phyloP scores from a whole-genome alignment of 2,113 vertebrate genomes.

The Tauraco erythrolophus region DNA sequence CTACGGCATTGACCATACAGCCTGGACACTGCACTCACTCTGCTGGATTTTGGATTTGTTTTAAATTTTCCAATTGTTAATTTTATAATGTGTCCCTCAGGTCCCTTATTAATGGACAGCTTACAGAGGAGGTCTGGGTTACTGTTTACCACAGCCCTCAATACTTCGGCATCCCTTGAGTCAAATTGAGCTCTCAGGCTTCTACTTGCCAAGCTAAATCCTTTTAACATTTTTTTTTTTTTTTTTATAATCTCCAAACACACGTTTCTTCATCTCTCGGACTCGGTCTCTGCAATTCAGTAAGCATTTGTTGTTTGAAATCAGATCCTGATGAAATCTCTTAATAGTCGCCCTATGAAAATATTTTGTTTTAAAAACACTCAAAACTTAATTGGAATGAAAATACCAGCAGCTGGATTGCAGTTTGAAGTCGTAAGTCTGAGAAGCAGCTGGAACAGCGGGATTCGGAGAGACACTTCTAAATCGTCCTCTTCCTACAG shows the following conservation, averaged over 20 bases:
- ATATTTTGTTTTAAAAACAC: conserved; percentile 68
- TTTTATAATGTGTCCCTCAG: conserved; percentile 49
- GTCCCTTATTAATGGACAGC: conserved; percentile 48
- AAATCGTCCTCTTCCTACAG: conserved; percentile 17
- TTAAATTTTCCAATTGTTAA: conserved; percentile 56
- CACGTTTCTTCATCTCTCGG: background rate
- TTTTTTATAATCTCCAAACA: conserved; percentile 63
- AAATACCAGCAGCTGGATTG: conserved; percentile 62
- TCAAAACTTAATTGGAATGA: conserved; percentile 61
- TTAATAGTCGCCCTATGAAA: conserved; percentile 36
- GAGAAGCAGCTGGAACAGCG: conserved; percentile 53
- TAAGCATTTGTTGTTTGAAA: conserved; percentile 45
- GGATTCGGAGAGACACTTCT: background rate
- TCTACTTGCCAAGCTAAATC: conserved; percentile 58
- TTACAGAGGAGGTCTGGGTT: conserved; percentile 49
- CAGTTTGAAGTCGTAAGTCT: background rate
- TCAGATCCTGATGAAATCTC: conserved; percentile 56
- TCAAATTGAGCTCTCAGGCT: background rate
- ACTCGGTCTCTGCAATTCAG: background rate
- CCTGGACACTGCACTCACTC: background rate
- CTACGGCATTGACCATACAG: background rate
- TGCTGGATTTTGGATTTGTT: background rate
- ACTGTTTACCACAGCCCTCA: conserved; percentile 49
- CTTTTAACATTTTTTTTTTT: conserved; percentile 44
- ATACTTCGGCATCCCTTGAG: conserved; percentile 50